These are phyloP conservation scores for Leguminivora glycinivorella DNA, from an alignment of 1,140 invertebrate genomes.

Conservation along the genomic window DNA sequence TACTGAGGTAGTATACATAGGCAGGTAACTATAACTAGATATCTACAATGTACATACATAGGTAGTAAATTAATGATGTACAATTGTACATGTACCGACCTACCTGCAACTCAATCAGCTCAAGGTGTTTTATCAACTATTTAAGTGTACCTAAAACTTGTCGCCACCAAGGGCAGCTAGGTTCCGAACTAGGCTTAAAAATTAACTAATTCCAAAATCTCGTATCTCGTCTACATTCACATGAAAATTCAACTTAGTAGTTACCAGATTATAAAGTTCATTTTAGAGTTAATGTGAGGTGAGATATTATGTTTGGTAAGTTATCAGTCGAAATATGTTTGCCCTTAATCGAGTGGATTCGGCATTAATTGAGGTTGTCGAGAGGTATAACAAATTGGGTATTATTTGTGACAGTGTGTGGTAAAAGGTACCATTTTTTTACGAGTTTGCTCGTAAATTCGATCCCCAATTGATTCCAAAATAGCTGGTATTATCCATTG, in stretches of 20 bases:
- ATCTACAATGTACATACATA: no score
- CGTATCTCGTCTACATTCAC: neutral
- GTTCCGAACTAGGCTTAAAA: conserved; percentile 24
- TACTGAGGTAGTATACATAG: no score
- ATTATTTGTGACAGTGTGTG: neutral
- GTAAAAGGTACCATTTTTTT: no score
- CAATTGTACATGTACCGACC: no score
- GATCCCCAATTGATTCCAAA: no score
- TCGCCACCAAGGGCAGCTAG: conserved; percentile 50
- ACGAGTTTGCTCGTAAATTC: no score
- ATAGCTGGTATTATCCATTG: no score
- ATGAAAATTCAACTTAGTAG: neutral
- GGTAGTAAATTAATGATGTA: no score
- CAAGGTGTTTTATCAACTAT: neutral
- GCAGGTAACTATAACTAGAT: no score
- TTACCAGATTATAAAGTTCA: neutral
- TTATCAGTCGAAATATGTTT: neutral
- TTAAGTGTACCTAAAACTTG: conserved; percentile 41
- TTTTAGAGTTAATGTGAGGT: neutral
- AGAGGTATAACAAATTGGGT: conserved; percentile 1
- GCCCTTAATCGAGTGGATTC: conserved; percentile 23
- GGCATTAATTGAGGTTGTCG: conserved; percentile 18
- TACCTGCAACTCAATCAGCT: no score
- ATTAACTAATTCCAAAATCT: neutral
- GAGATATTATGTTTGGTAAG: neutral